These are phyloP conservation scores for Drosophila longiperda DNA, from an alignment of 2,888 invertebrate genomes.

Conservation along the genomic window DNA sequence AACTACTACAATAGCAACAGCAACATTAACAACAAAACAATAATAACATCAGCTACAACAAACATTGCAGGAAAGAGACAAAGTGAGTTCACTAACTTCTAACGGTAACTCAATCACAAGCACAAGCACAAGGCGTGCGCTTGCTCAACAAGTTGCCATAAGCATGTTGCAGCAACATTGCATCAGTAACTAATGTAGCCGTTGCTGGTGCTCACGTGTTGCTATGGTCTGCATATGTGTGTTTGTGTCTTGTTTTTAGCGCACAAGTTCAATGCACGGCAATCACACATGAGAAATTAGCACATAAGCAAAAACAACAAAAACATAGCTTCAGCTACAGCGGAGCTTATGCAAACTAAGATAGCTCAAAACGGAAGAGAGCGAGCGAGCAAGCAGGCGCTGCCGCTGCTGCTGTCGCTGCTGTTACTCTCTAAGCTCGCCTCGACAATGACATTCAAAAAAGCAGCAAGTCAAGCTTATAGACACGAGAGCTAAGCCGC, in stretches of 20 bases:
- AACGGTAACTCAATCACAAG: constrained; percentile 58
- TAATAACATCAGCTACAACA: constrained; percentile 41
- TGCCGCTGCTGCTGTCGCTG: constrained; percentile 3
- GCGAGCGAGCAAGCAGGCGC: constrained; percentile 26
- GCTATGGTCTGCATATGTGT: constrained; percentile 11
- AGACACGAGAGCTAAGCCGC: constrained; percentile 31
- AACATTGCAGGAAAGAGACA: constrained; percentile 33
- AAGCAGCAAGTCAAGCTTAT: constrained; percentile 75
- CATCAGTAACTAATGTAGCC: constrained; percentile 62
- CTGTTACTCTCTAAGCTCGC: constrained; percentile 29
- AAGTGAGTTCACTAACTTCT: constrained; percentile 64
- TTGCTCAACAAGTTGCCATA: constrained; percentile 69
- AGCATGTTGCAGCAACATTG: constrained; percentile 77
- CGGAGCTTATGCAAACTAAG: constrained; percentile 70
- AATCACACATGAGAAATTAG: constrained; percentile 74
- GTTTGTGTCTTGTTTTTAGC: constrained; percentile 55
- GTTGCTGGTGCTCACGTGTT: constrained; percentile 34
- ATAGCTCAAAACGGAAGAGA: constrained; percentile 27
- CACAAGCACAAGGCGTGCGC: constrained; percentile 8
- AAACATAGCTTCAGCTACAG: constrained; percentile 31
- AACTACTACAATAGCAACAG: background rate
- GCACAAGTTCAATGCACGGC: constrained; percentile 75
- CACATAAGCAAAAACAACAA: constrained; percentile 56
- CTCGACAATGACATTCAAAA: constrained; percentile 79
- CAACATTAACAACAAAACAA: constrained; percentile 4